Conservation (phyloP, 2,797 vertebrate genomes). For the Intellagama lesueurii region DNA sequence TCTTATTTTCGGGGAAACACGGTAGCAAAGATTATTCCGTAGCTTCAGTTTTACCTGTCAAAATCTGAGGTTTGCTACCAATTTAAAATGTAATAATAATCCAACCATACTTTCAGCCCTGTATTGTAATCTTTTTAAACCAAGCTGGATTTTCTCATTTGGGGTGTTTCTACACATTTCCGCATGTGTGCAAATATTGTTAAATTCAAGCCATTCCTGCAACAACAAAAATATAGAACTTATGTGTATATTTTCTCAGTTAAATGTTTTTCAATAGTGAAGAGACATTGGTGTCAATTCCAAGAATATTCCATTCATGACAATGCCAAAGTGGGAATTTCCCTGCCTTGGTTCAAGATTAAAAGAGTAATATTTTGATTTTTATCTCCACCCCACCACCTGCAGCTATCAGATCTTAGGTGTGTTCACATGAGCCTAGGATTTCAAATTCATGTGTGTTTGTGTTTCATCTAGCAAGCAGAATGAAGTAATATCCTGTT, state of each 20-base stretch:
- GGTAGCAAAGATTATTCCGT: not conserved
- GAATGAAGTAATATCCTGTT: not conserved
- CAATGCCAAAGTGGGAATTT: not conserved
- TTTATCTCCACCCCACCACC: not conserved
- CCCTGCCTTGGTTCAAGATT: too few species aligned
- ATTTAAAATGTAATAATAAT: constrained; percentile 16
- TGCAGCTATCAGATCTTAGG: not conserved
- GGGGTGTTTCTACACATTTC: not conserved
- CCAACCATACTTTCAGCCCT: not conserved
- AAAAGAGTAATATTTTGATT: not conserved
- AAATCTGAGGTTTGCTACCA: constrained; percentile 5
- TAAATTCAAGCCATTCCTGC: not conserved
- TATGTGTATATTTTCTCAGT: not conserved
- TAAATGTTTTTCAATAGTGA: not conserved
- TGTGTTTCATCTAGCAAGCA: not conserved
- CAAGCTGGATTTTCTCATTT: not conserved
- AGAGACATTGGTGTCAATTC: not conserved
- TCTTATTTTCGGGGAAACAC: too few species aligned
- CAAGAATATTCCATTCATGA: not conserved
- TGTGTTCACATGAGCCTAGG: not conserved
- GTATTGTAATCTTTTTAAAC: constrained; percentile 17
- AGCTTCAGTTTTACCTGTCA: not conserved
- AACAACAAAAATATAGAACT: not conserved
- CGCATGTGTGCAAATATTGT: not conserved
- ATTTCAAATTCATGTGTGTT: not conserved